Evolutionary conservation across 2,888 invertebrate genomes (phyloP).

Genomic region (Acanthosoma haemorrhoidale): DNA sequence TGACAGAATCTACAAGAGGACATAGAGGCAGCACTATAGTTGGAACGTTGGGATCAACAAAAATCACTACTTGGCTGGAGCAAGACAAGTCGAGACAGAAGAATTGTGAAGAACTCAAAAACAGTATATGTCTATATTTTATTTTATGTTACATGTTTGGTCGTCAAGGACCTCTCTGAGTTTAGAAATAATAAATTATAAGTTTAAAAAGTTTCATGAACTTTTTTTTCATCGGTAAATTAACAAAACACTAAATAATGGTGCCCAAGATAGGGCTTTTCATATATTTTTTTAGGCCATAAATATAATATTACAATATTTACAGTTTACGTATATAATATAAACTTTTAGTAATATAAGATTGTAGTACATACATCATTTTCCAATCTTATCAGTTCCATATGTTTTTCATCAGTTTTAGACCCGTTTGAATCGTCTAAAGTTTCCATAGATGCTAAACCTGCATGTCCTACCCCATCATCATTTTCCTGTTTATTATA

Average conservation of each 20-base stretch:
- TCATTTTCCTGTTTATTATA: slow-evolving; percentile 32
- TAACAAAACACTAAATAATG: background rate
- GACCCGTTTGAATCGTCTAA: slow-evolving; percentile 59
- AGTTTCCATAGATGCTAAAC: slow-evolving; percentile 76
- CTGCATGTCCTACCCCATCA: slow-evolving; percentile 49
- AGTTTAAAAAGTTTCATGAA: no score
- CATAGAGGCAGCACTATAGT: no score
- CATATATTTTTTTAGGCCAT: background rate
- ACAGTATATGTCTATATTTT: no score
- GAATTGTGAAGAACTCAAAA: no score
- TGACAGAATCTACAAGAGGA: no score
- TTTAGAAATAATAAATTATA: no score
- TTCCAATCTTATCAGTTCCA: slow-evolving; percentile 67
- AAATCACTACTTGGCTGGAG: no score
- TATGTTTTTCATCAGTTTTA: slow-evolving; percentile 58
- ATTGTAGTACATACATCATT: slow-evolving; percentile 43
- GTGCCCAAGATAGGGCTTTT: background rate
- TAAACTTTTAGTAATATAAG: background rate
- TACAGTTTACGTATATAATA: background rate
- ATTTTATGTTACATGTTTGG: background rate
- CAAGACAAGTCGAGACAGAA: no score
- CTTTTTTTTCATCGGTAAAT: no score
- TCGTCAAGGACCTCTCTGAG: no score
- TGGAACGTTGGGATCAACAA: no score
- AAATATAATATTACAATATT: background rate